These are phyloP conservation scores for Orchestia grillus DNA, from an alignment of 1,140 invertebrate genomes.

Conservation along the genomic window DNA sequence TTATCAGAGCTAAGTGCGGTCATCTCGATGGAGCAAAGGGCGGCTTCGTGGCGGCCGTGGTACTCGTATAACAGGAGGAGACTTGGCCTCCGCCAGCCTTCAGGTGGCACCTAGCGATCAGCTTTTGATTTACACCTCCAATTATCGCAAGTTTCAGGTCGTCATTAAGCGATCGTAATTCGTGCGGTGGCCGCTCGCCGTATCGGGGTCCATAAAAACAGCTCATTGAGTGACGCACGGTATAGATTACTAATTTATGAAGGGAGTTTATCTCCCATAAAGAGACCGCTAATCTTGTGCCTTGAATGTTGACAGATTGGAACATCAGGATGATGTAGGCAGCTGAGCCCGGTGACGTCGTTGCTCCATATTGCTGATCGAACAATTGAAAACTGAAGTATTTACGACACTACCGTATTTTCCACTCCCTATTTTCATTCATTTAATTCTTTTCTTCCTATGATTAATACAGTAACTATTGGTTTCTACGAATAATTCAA, in stretches of 20 bases:
- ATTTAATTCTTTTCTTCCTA: no score
- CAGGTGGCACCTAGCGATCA: neutral
- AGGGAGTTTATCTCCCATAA: neutral
- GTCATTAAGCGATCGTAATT: conserved; percentile 19
- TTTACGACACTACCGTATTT: no score
- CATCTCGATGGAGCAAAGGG: neutral
- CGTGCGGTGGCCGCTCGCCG: neutral
- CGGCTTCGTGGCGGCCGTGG: neutral
- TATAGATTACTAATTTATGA: neutral
- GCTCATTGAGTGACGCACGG: conserved; percentile 8
- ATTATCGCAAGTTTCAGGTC: conserved; percentile 25
- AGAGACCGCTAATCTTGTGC: neutral
- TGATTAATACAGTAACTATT: no score
- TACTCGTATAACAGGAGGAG: no score
- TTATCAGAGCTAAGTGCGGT: conserved; percentile 33
- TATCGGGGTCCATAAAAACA: neutral
- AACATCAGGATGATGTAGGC: neutral
- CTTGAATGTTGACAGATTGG: neutral
- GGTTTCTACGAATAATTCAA: no score
- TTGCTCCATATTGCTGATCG: no score
- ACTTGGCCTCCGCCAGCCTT: neutral
- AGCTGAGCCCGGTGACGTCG: neutral
- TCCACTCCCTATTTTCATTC: no score
- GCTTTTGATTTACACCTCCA: conserved; percentile 14
- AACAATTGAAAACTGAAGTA: no score